phyloP scores from a whole-genome alignment of 2,888 invertebrate species.

The Pachycephus smyrnensis region DNA sequence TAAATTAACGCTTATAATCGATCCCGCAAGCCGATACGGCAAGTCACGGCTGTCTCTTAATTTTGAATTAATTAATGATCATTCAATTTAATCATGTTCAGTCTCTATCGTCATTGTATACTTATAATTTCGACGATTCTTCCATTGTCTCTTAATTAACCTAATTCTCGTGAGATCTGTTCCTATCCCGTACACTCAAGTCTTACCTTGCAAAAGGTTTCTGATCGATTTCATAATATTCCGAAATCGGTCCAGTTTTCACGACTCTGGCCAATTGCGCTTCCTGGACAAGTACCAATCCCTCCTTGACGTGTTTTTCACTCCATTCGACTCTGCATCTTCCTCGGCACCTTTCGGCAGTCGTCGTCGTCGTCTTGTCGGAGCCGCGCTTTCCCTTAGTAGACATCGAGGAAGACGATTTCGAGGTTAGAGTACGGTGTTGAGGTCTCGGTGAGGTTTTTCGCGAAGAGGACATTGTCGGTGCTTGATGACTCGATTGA shows the following conservation, averaged over 20 bases:
- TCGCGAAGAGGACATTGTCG: slow-evolving; percentile 60
- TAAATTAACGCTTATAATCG: background rate
- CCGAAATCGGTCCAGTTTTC: slow-evolving; percentile 69
- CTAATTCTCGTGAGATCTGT: background rate
- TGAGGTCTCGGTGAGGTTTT: slow-evolving; percentile 59
- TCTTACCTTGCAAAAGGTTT: slow-evolving; percentile 70
- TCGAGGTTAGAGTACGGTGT: slow-evolving; percentile 49
- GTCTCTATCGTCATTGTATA: background rate
- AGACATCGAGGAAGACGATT: slow-evolving; percentile 40
- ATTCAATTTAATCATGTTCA: background rate
- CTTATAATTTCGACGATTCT: background rate
- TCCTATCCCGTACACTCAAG: background rate
- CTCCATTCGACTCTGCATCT: slow-evolving; percentile 68
- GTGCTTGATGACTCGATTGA: slow-evolving; percentile 55
- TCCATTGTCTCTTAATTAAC: background rate
- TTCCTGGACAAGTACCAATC: slow-evolving; percentile 67
- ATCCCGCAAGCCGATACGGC: background rate
- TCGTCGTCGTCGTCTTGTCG: slow-evolving; percentile 30
- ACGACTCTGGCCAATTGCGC: slow-evolving; percentile 67
- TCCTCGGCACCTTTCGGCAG: slow-evolving; percentile 48
- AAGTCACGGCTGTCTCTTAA: background rate
- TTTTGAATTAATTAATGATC: background rate
- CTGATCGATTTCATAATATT: slow-evolving; percentile 68
- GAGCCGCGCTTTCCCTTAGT: slow-evolving; percentile 34
- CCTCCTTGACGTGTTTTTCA: slow-evolving; percentile 68